phyloP scores from a whole-genome alignment of 2,888 invertebrate genomes.

The Platerodrilus igneus region DNA sequence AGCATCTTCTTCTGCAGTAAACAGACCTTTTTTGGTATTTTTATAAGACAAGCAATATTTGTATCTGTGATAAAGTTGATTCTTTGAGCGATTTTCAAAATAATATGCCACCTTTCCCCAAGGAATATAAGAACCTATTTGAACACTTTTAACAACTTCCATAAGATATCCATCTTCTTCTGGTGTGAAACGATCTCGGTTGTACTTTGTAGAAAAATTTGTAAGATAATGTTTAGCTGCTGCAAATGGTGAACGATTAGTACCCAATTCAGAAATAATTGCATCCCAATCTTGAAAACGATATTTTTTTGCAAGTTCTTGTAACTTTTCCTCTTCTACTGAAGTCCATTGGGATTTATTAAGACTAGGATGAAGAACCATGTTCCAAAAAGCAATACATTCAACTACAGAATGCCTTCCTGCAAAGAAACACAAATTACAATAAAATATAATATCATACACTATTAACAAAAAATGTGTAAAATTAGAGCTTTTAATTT shows the following conservation, averaged over 20 bases:
- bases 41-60: conserved; percentile 46
- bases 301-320: conserved; percentile 43
- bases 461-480: too few relatives aligned
- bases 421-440: conserved; percentile 28
- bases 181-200: conserved; percentile 56
- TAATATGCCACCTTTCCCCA: conserved; percentile 66
- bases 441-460: conserved; percentile 24
- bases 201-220: conserved; percentile 41
- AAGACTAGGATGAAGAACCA: conserved; percentile 63
- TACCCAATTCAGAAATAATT: conserved; percentile 56
- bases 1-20: conserved; percentile 63
- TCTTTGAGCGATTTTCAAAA: conserved; percentile 60
- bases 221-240: conserved; percentile 64
- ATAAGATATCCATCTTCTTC: conserved; percentile 65
- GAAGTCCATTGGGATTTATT: conserved; percentile 56
- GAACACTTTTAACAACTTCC: conserved; percentile 58
- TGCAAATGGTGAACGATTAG: conserved; percentile 62
- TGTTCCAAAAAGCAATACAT: conserved; percentile 67
- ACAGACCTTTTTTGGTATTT: conserved; percentile 56
- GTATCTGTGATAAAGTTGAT: conserved; percentile 61
- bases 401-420: conserved; percentile 59
- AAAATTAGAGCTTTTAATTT: too few relatives aligned
- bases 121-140: conserved; percentile 63
- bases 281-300: conserved; percentile 61
- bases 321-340: conserved; percentile 50